Base-by-base conservation (phyloP, 2,888 invertebrate species). In the Drosophila paranaensis region DNA sequence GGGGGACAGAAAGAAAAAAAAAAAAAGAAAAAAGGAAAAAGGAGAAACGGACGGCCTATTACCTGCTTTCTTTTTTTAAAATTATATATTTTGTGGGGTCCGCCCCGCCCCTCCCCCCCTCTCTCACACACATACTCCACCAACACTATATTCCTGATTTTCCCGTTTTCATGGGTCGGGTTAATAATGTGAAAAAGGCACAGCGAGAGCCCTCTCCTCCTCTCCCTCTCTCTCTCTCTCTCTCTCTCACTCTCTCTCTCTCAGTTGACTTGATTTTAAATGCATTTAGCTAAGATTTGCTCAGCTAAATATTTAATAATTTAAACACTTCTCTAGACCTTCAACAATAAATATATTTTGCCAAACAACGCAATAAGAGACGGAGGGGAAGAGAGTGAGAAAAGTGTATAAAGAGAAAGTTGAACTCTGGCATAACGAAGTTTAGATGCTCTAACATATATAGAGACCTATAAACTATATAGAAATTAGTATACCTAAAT, bases 201-300 rank as follows among this genome's bases (percentile, higher is more conserved):
- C 3, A 2, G 27, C 27, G 27, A 27, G 27, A 20, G 20, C 20
- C 14, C 43, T 16, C 14, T 9, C 27, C n/a, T 9, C 0, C 25
- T 8, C 45, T 27, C 25, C 8, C 14, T 6, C 6, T 6, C 25
- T 9, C 27, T 27, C n/a, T 1, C 25, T 8, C 45, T 27, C 25
- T 14, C 14, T 6, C 6, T 6, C 25, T 25, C 45, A 8, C 45
- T 4, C 45, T 45, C 45, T 14, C 14, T 27, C 27, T 9, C 14
- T n/a, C 0, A 1, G 14, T 51, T 39, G 40, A 37, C 51, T 56
- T 56, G 10, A 39, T 30, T 55, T 68, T 2, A 27, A 64, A 46
- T 61, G 68, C 57, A 57, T 53, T 58, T 13, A 48, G 63, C 20
- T 27, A 20, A 39, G 11, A 16, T 39, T 33, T 25, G 13, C 25